Conservation (phyloP, 2,113 vertebrate species). For the Orientallactaga bullata region DNA sequence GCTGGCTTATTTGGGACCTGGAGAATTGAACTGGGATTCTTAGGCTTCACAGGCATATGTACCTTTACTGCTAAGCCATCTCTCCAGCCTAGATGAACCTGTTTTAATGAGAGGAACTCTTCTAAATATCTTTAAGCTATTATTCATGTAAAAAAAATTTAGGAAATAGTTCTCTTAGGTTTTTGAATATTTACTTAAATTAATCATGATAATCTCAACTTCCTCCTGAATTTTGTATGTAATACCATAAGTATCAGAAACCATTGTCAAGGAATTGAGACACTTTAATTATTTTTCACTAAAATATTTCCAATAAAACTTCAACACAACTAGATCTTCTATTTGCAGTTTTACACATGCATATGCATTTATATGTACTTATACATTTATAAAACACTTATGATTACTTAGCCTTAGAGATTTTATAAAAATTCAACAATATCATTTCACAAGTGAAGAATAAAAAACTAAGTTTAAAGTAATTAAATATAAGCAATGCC, state of each 20-base stretch:
- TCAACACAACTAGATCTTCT: too few species aligned
- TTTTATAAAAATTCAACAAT: too few species aligned
- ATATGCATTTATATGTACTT: too few species aligned
- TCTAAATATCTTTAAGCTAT: not conserved
- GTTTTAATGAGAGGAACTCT: not conserved
- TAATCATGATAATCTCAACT: not conserved
- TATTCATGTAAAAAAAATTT: not conserved
- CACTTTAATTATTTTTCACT: not conserved
- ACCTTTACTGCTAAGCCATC: too few species aligned
- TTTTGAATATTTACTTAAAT: not conserved
- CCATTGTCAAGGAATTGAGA: not conserved
- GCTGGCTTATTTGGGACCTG: too few species aligned
- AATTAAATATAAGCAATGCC: not conserved
- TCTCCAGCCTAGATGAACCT: too few species aligned
- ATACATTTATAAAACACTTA: too few species aligned
- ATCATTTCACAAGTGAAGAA: not conserved
- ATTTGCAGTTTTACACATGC: too few species aligned
- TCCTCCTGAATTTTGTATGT: not conserved
- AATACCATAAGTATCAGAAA: not conserved
- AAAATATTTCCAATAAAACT: not conserved
- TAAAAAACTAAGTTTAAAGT: slow-evolving; percentile 2
- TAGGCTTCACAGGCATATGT: too few species aligned
- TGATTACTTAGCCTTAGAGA: too few species aligned
- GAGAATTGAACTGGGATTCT: too few species aligned
- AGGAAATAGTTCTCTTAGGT: not conserved